These are phyloP conservation scores for Sclerodermus sp. DNA, from an alignment of 2,888 invertebrate genomes.

Conservation along the genomic window DNA sequence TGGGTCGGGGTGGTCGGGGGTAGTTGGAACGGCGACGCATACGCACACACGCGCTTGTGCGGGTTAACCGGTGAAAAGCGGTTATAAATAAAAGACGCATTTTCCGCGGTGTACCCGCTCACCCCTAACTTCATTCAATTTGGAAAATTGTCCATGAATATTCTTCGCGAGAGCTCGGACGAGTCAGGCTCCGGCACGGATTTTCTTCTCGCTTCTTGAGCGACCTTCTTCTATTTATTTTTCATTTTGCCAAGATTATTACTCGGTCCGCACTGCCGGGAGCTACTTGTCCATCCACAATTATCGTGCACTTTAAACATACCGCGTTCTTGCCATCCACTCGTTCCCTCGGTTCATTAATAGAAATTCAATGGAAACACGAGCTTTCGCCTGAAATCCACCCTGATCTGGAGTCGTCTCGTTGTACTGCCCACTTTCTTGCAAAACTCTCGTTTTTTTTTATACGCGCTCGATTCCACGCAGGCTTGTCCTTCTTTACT, in stretches of 20 bases:
- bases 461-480: too few relatives aligned
- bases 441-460: too few relatives aligned
- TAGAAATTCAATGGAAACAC: too few relatives aligned
- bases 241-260: neutral
- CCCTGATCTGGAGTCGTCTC: too few relatives aligned
- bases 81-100: constrained; percentile 32
- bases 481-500: too few relatives aligned
- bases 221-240: neutral
- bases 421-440: too few relatives aligned
- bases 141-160: constrained; percentile 23
- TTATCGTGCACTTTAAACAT: too few relatives aligned
- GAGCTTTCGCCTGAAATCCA: too few relatives aligned
- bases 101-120: constrained; percentile 9
- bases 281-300: constrained; percentile 4
- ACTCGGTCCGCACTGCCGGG: constrained; percentile 10
- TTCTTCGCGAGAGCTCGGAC: constrained; percentile 13
- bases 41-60: constrained; percentile 14
- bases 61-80: constrained; percentile 35
- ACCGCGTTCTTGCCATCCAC: too few relatives aligned
- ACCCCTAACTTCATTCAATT: constrained; percentile 15
- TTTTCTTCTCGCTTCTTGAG: neutral
- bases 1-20: neutral
- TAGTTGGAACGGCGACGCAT: constrained; percentile 6
- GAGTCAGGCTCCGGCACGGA: neutral
- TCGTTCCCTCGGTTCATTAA: too few relatives aligned